phyloP scores from a whole-genome alignment of 2,113 vertebrate species.

The human region GRCh38 chr7:92489501-92490000 shows the following conservation, averaged over 20 bases:
- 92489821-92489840: slow-evolving; percentile 78
- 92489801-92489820: slow-evolving; percentile 89
- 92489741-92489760: slow-evolving; percentile 85
- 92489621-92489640: not conserved
- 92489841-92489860: slow-evolving; percentile 82
- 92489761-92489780: slow-evolving; percentile 89
- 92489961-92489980: not conserved
- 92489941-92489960: not conserved
- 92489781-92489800: slow-evolving; percentile 88
- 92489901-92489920: slow-evolving; percentile 89
- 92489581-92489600: not conserved
- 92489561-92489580: not conserved
- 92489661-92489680: not conserved
- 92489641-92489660: not conserved
- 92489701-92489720: slow-evolving; percentile 83
- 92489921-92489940: not conserved
- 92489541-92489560: not conserved
- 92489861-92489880: slow-evolving; percentile 85
- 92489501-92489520: not conserved
- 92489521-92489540: not conserved
- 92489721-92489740: slow-evolving; percentile 89
- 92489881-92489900: slow-evolving; percentile 89
- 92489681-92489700: not conserved
- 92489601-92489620: not conserved
- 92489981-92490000: not conserved